Percentiles rank a stretch among this genome's conserved stretches.
These are phyloP conservation scores for Euleptes europaea DNA, from an alignment of 2,113 vertebrate species.

Conservation along the genomic window DNA sequence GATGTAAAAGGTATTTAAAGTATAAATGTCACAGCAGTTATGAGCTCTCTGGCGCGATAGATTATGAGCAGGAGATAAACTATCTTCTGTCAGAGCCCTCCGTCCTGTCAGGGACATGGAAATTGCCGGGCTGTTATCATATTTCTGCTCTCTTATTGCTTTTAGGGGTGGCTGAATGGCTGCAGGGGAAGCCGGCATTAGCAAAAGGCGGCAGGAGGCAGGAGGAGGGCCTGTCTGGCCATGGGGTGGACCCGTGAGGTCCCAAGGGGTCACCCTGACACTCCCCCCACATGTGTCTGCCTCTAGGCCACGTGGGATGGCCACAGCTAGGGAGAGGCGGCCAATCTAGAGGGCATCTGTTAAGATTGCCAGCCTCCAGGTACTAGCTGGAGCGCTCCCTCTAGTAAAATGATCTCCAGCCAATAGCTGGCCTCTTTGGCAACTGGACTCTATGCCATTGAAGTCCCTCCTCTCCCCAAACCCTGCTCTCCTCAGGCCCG, in stretches of 20 bases:
- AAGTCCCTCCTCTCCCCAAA: too few species aligned
- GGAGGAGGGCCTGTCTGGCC: not conserved
- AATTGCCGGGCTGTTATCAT: constrained; percentile 39
- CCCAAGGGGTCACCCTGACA: accelerated
- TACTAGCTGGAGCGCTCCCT: too few species aligned
- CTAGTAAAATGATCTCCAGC: too few species aligned
- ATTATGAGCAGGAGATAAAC: constrained; percentile 68
- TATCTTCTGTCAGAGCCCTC: constrained; percentile 38
- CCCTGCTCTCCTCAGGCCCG: too few species aligned
- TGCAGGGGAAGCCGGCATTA: constrained; percentile 13
- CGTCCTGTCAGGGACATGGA: not conserved
- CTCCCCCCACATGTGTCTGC: not conserved
- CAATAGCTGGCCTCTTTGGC: too few species aligned
- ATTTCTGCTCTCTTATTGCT: constrained; percentile 60
- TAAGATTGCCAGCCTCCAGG: too few species aligned
- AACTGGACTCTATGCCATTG: too few species aligned
- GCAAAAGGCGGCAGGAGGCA: not conserved
- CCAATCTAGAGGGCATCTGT: too few species aligned
- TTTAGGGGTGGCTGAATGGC: constrained; percentile 23
- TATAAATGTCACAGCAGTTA: constrained; percentile 71
- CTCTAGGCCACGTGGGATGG: too few species aligned
- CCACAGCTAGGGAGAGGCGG: not conserved
- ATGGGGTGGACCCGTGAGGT: not conserved
- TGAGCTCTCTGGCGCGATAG: constrained; percentile 55
- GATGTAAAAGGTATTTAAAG: constrained; percentile 70